These are phyloP conservation scores for Falco peregrinus DNA, from an alignment of 2,797 vertebrate species.

Conservation along the genomic window DNA sequence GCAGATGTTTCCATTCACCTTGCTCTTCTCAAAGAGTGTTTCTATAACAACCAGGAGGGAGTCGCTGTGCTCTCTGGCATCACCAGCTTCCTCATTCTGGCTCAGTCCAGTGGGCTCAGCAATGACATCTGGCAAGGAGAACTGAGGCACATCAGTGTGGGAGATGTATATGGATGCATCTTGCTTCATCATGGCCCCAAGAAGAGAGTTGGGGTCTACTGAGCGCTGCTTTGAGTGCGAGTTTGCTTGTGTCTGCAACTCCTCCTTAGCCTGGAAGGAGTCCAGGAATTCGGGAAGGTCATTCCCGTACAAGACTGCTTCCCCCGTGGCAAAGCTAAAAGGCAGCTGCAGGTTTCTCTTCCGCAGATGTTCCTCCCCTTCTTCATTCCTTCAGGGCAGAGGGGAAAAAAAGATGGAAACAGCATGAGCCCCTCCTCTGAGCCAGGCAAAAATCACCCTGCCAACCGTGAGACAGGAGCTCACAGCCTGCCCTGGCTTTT, in stretches of 20 bases:
- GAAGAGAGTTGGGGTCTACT: slow-evolving; percentile 76
- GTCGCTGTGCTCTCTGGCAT: slow-evolving; percentile 57
- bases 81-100: background rate
- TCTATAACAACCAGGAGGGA: slow-evolving; percentile 74
- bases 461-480: background rate
- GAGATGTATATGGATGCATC: slow-evolving; percentile 81
- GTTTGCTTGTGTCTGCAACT: slow-evolving; percentile 69
- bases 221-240: background rate
- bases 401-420: background rate
- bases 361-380: slow-evolving; percentile 83
- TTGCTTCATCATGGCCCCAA: slow-evolving; percentile 82
- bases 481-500: background rate
- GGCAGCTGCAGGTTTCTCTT: slow-evolving; percentile 84
- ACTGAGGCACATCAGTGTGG: slow-evolving; percentile 57
- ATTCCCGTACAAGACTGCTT: slow-evolving; percentile 82
- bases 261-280: slow-evolving; percentile 58
- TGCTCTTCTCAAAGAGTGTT: slow-evolving; percentile 76
- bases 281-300: slow-evolving; percentile 67
- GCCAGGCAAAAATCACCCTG: background rate
- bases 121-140: background rate
- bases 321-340: slow-evolving; percentile 83
- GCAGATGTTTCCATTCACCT: slow-evolving; percentile 54
- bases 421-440: background rate
- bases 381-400: slow-evolving; percentile 77
- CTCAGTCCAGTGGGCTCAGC: background rate